Percentiles rank a stretch among this genome's conserved stretches.
These are phyloP conservation scores for Hydrocynus forskahlii DNA, from an alignment of 2,797 vertebrate genomes.

Conservation along the genomic window DNA sequence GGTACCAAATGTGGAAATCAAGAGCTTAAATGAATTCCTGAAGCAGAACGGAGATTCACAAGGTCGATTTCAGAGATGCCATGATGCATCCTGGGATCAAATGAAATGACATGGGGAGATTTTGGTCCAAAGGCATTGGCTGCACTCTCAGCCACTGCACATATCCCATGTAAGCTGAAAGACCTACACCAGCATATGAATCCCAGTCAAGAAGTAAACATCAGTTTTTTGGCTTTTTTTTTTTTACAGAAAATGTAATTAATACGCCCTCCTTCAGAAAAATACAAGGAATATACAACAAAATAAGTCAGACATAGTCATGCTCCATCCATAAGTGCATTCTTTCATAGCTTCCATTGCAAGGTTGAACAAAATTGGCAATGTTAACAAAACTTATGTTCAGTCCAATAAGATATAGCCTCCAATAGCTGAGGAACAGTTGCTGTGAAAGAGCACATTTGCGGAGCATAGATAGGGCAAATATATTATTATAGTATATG, in stretches of 20 bases:
- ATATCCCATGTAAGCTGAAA: slow-evolving; percentile 15
- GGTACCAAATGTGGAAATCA: slow-evolving; percentile 50
- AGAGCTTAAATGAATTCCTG: slow-evolving; percentile 52
- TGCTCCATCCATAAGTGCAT: too few species aligned
- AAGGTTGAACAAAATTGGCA: too few species aligned
- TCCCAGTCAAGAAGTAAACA: neutral
- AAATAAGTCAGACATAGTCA: too few species aligned
- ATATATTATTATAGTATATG: too few species aligned
- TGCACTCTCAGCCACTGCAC: slow-evolving; percentile 7
- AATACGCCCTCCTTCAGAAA: neutral
- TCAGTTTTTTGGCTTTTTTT: neutral
- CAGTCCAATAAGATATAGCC: too few species aligned
- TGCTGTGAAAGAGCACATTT: too few species aligned
- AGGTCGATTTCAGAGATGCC: slow-evolving; percentile 55
- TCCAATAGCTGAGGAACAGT: too few species aligned
- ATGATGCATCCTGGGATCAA: slow-evolving; percentile 49
- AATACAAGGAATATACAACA: neutral
- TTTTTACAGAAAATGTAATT: neutral
- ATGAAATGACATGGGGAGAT: slow-evolving; percentile 27
- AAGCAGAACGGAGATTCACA: slow-evolving; percentile 45
- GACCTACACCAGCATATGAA: slow-evolving; percentile 1
- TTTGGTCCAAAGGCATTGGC: slow-evolving; percentile 21
- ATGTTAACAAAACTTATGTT: too few species aligned
- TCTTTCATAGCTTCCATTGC: too few species aligned
- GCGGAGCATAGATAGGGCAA: too few species aligned